Evolutionary conservation across 1,140 invertebrate species (phyloP).

Genomic region (Zaprionus vittiger): DNA sequence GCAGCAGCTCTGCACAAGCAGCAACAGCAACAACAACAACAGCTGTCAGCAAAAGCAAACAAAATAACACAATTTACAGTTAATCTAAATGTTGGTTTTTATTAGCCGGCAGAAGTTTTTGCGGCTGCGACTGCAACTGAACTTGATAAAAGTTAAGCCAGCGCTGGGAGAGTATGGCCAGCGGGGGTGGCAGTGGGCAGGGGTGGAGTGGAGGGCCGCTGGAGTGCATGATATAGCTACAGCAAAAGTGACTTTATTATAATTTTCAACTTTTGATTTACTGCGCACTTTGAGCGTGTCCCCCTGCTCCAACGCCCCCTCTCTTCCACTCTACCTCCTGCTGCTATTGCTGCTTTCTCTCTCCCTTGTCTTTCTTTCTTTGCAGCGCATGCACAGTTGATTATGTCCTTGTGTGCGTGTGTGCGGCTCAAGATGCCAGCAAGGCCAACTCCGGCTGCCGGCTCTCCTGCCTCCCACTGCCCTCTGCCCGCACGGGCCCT

Average conservation of each 20-base stretch:
- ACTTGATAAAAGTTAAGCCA: conserved; percentile 76
- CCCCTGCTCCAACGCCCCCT: not conserved
- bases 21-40: conserved; percentile 36
- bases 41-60: conserved; percentile 65
- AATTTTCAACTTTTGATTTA: conserved; percentile 83
- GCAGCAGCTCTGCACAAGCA: not conserved
- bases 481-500: not conserved
- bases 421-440: conserved; percentile 46
- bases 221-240: conserved; percentile 69
- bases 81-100: conserved; percentile 83
- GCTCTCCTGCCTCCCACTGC: not conserved
- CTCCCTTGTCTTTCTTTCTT: conserved; percentile 5
- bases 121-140: conserved; percentile 72
- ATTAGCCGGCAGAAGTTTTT: conserved; percentile 77
- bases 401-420: conserved; percentile 37
- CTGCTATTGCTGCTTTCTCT: not conserved
- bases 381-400: conserved; percentile 36
- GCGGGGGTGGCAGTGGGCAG: not conserved
- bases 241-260: conserved; percentile 80
- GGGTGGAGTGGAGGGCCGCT: not conserved
- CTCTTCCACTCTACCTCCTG: not conserved
- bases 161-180: not conserved
- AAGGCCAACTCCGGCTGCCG: conserved; percentile 28
- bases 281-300: conserved; percentile 47
- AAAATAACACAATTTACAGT: conserved; percentile 83